phyloP scores from a whole-genome alignment of 2,888 invertebrate genomes.

The Glyphotaelius pellucidus region DNA sequence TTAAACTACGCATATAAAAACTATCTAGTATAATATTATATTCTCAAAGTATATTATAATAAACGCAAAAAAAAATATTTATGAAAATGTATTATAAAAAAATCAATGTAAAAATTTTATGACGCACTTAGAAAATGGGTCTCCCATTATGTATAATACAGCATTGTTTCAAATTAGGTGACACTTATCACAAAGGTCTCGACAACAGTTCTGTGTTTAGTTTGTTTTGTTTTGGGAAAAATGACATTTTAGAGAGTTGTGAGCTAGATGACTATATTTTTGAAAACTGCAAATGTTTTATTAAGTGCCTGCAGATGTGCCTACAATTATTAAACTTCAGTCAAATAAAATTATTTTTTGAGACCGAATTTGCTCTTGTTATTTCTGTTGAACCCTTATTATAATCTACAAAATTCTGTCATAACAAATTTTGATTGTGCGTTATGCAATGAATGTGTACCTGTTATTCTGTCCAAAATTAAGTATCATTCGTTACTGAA shows the following conservation, averaged over 20 bases:
- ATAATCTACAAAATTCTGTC: background rate
- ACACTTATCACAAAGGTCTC: conserved; percentile 42
- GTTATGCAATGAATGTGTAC: too few relatives aligned
- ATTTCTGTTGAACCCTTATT: background rate
- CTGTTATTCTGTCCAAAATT: too few relatives aligned
- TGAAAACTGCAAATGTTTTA: conserved; percentile 54
- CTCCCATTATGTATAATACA: conserved; percentile 46
- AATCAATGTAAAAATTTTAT: conserved; percentile 53
- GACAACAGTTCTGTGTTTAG: conserved; percentile 57
- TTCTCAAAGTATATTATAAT: conserved; percentile 21
- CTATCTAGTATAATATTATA: conserved; percentile 17
- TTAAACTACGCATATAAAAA: conserved; percentile 28
- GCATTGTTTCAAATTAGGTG: conserved; percentile 51
- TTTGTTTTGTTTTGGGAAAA: conserved; percentile 56
- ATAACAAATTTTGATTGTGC: too few relatives aligned
- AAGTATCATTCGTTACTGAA: too few relatives aligned
- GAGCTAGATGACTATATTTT: conserved; percentile 55
- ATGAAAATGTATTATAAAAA: conserved; percentile 55
- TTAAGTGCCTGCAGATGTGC: conserved; percentile 65
- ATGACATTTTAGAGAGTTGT: conserved; percentile 56
- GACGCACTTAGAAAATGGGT: conserved; percentile 55
- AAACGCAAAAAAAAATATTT: conserved; percentile 25
- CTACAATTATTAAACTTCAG: conserved; percentile 55
- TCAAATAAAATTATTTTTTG: conserved; percentile 58
- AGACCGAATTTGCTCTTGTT: conserved; percentile 39